Evolutionary conservation across 2,888 invertebrate species (phyloP).

Genomic region (Sarcophaga caerulescens): DNA sequence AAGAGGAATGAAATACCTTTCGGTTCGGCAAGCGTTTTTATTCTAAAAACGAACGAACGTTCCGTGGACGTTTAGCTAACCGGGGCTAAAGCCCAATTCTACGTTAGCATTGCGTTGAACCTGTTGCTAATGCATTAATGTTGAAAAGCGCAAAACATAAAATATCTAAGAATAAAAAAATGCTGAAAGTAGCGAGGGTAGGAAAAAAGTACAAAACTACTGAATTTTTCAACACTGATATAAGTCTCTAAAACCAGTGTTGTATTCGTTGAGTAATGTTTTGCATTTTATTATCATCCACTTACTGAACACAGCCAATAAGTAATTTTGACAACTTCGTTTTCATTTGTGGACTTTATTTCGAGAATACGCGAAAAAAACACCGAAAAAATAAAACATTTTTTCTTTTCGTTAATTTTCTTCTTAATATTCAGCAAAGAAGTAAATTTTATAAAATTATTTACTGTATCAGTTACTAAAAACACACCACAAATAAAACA

Average conservation of each 20-base stretch:
- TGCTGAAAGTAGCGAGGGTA: too few relatives aligned
- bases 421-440: constrained; percentile 20
- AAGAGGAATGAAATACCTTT: too few relatives aligned
- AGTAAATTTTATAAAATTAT: background rate
- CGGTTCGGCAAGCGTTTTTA: too few relatives aligned
- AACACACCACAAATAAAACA: background rate
- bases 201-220: too few relatives aligned
- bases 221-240: background rate
- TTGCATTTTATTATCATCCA: background rate
- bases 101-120: too few relatives aligned
- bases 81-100: too few relatives aligned
- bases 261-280: background rate
- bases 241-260: background rate
- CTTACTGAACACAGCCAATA: constrained; percentile 11
- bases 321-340: constrained; percentile 22
- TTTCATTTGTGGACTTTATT: constrained; percentile 38
- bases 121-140: too few relatives aligned
- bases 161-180: too few relatives aligned
- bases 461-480: background rate
- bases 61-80: too few relatives aligned
- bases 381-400: constrained; percentile 29
- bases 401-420: constrained; percentile 35
- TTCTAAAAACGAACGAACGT: too few relatives aligned
- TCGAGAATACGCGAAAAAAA: constrained; percentile 48
- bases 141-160: too few relatives aligned